phyloP scores from a whole-genome alignment of 2,888 invertebrate genomes.

The Mythimna impura region DNA sequence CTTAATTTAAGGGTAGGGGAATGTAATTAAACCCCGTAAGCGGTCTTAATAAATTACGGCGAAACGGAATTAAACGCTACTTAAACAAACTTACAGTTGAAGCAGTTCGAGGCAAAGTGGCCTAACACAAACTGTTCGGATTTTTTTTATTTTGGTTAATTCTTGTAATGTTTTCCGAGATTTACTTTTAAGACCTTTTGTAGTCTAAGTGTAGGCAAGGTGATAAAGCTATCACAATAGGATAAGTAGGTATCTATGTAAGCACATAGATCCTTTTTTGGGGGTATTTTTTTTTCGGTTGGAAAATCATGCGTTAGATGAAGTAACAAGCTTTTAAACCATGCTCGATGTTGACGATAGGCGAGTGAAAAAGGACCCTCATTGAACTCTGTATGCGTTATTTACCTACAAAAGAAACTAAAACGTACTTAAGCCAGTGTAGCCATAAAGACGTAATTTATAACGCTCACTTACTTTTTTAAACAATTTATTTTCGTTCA shows the following conservation, averaged over 20 bases:
- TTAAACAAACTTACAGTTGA: conserved; percentile 38
- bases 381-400: not conserved
- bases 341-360: no score
- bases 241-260: no score
- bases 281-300: no score
- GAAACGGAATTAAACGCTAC: conserved; percentile 37
- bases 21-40: conserved; percentile 41
- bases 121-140: not conserved
- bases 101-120: conserved; percentile 17
- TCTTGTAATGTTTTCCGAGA: not conserved
- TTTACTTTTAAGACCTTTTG: no score
- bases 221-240: no score
- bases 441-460: conserved; percentile 1
- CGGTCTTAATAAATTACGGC: conserved; percentile 34
- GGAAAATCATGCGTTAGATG: no score
- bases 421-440: not conserved
- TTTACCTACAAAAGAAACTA: not conserved
- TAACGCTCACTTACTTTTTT: conserved; percentile 13
- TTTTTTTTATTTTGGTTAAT: not conserved
- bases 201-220: no score
- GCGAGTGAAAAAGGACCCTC: no score
- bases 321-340: no score
- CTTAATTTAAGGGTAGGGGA: conserved; percentile 1
- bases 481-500: conserved; percentile 1
- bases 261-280: no score